A percentile compares a stretch with the other conserved stretches of the same genome.
phyloP scores from a whole-genome alignment of 1,140 invertebrate species.

The Aphaenogaster floridana region DNA sequence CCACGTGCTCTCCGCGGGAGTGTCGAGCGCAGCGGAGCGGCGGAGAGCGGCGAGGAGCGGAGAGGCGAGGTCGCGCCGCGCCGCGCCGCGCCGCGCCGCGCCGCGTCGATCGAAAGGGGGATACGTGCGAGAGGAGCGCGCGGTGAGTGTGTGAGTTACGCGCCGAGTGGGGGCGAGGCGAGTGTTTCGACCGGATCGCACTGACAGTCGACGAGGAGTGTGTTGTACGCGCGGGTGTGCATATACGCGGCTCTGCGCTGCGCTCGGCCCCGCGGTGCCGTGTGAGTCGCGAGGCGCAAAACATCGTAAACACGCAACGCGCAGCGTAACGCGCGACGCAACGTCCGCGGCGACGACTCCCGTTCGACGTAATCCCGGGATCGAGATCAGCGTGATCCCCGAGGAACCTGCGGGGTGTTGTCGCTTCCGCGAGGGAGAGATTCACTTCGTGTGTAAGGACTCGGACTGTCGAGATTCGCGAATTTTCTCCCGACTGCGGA shows the following conservation, averaged over 20 bases:
- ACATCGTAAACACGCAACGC: slow-evolving; percentile 25
- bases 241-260: neutral
- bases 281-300: neutral
- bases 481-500: neutral
- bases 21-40: neutral
- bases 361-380: no score
- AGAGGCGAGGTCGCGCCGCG: slow-evolving; percentile 25
- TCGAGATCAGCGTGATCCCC: neutral
- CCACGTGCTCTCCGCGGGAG: slow-evolving; percentile 48
- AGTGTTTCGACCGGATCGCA: slow-evolving; percentile 39
- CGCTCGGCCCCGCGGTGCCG: slow-evolving; percentile 4
- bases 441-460: no score
- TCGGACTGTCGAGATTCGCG: neutral
- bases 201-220: slow-evolving; percentile 55
- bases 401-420: neutral
- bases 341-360: neutral
- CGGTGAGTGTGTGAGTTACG: slow-evolving; percentile 19
- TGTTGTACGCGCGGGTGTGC: slow-evolving; percentile 25
- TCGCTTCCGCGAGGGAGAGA: neutral
- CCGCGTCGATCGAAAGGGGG: slow-evolving; percentile 45
- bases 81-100: slow-evolving; percentile 26
- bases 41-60: neutral
- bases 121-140: neutral
- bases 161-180: slow-evolving; percentile 32
- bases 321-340: neutral